These are phyloP conservation scores for Trichoplax adhaerens DNA, from an alignment of 37 sponge, comb jelly and placozoan species.

Conservation along the genomic window DNA sequence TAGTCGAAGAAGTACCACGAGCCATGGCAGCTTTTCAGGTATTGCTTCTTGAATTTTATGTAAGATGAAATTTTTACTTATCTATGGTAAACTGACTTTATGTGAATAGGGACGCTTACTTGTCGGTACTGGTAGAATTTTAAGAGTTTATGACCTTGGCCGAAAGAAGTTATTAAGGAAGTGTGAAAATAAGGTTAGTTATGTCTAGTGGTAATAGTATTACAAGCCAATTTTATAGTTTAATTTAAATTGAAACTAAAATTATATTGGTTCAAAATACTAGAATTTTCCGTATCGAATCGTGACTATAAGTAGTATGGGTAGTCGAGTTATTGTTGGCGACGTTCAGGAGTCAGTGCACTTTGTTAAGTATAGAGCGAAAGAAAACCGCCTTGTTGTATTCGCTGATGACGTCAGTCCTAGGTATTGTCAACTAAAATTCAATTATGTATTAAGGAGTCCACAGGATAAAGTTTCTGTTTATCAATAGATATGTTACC, in stretches of 20 bases:
- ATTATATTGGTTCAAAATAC: background rate
- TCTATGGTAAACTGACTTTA: no score
- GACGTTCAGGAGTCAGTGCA: constrained; percentile 92
- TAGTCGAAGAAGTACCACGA: constrained; percentile 73
- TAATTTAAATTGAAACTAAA: no score
- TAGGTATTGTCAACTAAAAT: constrained; percentile 18
- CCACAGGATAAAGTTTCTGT: background rate
- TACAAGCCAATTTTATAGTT: no score
- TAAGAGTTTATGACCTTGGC: constrained; percentile 90
- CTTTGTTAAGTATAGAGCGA: constrained; percentile 64
- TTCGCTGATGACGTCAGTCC: constrained; percentile 89
- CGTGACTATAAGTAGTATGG: constrained; percentile 63
- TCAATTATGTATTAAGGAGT: background rate
- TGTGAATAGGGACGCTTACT: constrained; percentile 46
- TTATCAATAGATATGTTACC: constrained; percentile 39
- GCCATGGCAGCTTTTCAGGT: constrained; percentile 75
- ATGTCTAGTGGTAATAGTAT: no score
- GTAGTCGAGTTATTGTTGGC: constrained; percentile 60
- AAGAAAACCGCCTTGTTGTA: constrained; percentile 77
- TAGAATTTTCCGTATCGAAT: constrained; percentile 20
- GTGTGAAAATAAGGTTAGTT: constrained; percentile 79
- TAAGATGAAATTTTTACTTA: no score
- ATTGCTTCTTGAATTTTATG: no score
- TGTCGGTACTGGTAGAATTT: constrained; percentile 75
- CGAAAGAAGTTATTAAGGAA: constrained; percentile 94